phyloP scores from a whole-genome alignment of 2,888 invertebrate genomes.

The Catocala sponsa region DNA sequence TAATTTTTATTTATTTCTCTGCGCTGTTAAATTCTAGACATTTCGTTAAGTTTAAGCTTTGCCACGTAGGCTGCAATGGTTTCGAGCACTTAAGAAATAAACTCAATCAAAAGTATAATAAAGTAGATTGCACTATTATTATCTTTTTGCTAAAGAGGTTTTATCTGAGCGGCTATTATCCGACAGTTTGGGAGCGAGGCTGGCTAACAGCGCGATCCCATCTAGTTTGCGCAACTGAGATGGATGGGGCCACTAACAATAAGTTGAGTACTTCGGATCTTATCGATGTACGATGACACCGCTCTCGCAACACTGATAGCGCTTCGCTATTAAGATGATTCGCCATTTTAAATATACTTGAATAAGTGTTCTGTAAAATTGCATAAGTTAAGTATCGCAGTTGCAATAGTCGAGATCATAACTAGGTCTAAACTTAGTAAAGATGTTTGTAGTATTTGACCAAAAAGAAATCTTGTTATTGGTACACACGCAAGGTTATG shows the following conservation, averaged over 20 bases:
- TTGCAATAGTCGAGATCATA: too few species aligned
- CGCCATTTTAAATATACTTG: not conserved
- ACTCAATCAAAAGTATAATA: conserved; percentile 37
- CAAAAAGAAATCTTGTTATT: too few species aligned
- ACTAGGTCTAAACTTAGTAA: too few species aligned
- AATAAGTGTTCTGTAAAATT: not conserved
- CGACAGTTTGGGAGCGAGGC: conserved; percentile 42
- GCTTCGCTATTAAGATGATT: conserved; percentile 12
- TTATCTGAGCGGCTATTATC: conserved; percentile 44
- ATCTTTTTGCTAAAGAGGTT: conserved; percentile 45
- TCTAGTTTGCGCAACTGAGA: conserved; percentile 61
- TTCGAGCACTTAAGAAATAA: conserved; percentile 36
- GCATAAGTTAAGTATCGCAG: not conserved
- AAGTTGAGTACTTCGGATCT: conserved; percentile 30
- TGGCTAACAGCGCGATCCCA: conserved; percentile 49
- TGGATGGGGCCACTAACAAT: conserved; percentile 59
- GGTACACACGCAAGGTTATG: not conserved
- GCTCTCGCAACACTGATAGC: conserved; percentile 37
- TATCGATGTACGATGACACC: conserved; percentile 35
- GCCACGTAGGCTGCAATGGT: conserved; percentile 21
- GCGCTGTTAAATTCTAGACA: conserved; percentile 17
- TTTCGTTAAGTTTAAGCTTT: conserved; percentile 20
- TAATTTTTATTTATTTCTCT: conserved; percentile 2
- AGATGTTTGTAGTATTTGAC: too few species aligned
- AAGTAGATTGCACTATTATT: conserved; percentile 44